Evolutionary conservation across 1,140 invertebrate genomes (phyloP).

Genomic region (Lepidurus arcticus): DNA sequence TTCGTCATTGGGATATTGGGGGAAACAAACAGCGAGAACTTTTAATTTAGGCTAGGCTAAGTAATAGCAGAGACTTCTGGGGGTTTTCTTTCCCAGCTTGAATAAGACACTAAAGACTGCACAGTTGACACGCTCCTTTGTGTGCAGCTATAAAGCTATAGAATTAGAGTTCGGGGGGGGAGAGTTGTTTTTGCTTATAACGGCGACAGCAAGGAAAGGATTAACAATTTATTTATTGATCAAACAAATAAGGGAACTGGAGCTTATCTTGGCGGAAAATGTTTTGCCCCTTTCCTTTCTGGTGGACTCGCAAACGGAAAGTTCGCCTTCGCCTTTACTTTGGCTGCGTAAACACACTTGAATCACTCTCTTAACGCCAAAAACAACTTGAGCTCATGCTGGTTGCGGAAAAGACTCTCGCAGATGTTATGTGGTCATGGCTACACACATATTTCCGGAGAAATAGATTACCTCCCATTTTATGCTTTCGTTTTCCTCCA

Average conservation of each 20-base stretch:
- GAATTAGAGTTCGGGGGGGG: too few relatives aligned
- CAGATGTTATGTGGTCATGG: neutral
- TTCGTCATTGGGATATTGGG: neutral
- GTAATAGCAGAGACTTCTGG: too few relatives aligned
- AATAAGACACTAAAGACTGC: too few relatives aligned
- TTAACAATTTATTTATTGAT: conserved; percentile 6
- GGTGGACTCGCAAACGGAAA: neutral
- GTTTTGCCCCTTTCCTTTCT: neutral
- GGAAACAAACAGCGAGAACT: neutral
- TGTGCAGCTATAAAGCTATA: too few relatives aligned
- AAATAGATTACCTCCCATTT: neutral
- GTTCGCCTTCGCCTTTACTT: neutral
- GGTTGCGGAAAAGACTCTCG: neutral
- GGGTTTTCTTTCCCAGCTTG: too few relatives aligned
- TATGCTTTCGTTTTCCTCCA: too few relatives aligned
- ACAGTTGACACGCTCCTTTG: too few relatives aligned
- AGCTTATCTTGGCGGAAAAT: neutral
- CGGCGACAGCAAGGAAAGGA: neutral
- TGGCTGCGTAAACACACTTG: neutral
- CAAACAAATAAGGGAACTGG: neutral
- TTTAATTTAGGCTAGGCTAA: neutral
- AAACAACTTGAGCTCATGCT: neutral
- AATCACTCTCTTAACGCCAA: neutral
- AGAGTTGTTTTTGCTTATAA: neutral
- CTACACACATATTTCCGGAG: neutral